Percentiles rank a stretch among this genome's conserved stretches.
Conservation (phyloP, 2,797 vertebrate species). For the Malacoraja senta region DNA sequence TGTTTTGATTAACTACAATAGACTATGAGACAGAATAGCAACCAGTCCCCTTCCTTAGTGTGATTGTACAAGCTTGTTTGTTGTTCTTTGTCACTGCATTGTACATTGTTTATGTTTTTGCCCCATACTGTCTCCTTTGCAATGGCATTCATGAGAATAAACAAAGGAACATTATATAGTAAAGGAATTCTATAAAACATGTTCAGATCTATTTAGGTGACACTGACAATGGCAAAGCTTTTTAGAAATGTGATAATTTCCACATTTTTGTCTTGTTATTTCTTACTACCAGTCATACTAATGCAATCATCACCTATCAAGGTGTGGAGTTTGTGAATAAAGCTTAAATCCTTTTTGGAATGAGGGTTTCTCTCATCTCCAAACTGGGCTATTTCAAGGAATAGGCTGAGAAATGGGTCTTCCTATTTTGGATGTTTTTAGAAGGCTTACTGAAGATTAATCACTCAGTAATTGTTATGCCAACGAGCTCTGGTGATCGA, state of each 20-base stretch:
- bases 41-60: neutral
- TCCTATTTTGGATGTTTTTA: neutral
- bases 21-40: neutral
- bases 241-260: neutral
- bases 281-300: neutral
- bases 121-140: neutral
- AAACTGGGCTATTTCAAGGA: neutral
- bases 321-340: neutral
- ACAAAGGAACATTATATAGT: neutral
- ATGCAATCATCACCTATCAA: neutral
- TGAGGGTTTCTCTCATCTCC: neutral
- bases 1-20: slow-evolving; percentile 27
- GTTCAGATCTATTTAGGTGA: neutral
- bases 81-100: slow-evolving; percentile 27
- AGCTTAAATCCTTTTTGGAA: neutral
- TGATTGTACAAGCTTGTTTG: slow-evolving; percentile 26
- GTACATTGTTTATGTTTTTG: neutral
- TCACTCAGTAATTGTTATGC: neutral
- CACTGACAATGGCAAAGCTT: neutral
- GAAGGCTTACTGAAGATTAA: neutral
- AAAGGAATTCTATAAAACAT: neutral
- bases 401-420: neutral
- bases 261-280: neutral
- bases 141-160: neutral
- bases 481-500: neutral